These are phyloP conservation scores for Caenorhabditis virilis DNA, from an alignment of 2,888 invertebrate species.

Conservation along the genomic window DNA sequence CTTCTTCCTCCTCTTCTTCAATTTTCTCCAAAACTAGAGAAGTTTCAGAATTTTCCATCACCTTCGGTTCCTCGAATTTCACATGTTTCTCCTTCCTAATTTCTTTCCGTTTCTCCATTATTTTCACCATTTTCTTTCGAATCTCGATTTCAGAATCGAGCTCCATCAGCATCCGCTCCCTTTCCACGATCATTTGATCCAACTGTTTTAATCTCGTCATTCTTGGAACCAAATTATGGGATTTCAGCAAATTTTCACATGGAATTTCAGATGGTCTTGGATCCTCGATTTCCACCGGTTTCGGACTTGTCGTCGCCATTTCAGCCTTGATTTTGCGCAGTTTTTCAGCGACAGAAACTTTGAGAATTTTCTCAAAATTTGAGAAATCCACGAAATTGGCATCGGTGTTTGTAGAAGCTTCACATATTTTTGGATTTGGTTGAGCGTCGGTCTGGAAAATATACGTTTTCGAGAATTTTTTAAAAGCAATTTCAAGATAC, in stretches of 20 bases:
- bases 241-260: background rate
- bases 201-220: constrained; percentile 16
- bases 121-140: constrained; percentile 8
- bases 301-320: background rate
- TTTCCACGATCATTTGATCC: constrained; percentile 16
- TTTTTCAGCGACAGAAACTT: background rate
- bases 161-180: constrained; percentile 2
- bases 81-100: background rate
- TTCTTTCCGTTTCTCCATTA: constrained; percentile 4
- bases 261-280: background rate
- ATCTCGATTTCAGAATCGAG: constrained; percentile 14
- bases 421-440: background rate
- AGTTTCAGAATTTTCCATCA: background rate
- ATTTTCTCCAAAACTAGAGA: background rate
- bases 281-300: constrained; percentile 12
- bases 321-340: background rate
- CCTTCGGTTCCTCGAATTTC: background rate
- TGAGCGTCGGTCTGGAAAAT: background rate
- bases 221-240: constrained; percentile 17
- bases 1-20: background rate
- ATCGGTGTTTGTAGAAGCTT: constrained; percentile 6
- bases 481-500: background rate
- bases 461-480: background rate
- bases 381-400: constrained; percentile 1
- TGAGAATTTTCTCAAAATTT: constrained; percentile 5